Conservation (phyloP, 2,797 vertebrate genomes). For the Podarcis siculus region DNA sequence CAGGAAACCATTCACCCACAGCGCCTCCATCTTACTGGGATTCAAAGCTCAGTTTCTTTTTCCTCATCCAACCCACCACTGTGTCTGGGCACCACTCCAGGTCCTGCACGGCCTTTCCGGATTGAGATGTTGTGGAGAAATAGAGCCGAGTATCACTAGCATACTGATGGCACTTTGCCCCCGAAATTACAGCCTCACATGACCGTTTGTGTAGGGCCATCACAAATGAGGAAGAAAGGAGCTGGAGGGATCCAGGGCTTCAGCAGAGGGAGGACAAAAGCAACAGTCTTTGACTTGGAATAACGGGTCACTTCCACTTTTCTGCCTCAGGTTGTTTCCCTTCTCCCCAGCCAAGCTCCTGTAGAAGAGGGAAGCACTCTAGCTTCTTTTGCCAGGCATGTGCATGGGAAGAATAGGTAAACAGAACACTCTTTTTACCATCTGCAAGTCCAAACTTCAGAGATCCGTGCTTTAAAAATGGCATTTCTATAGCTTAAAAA, state of each 20-base stretch:
- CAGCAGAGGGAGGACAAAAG: too few species aligned
- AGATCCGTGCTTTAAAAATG: background rate
- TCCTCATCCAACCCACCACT: too few species aligned
- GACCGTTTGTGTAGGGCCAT: background rate
- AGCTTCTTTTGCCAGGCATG: background rate
- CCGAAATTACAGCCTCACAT: background rate
- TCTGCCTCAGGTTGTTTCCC: background rate
- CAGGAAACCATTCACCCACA: too few species aligned
- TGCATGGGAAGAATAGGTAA: background rate
- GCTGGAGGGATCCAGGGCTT: background rate
- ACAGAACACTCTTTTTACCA: background rate
- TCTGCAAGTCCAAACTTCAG: background rate
- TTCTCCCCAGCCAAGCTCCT: background rate
- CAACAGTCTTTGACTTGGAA: background rate
- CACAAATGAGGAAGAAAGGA: background rate
- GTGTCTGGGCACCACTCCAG: too few species aligned
- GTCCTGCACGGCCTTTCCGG: too few species aligned
- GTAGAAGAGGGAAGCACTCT: background rate
- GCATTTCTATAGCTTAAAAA: background rate
- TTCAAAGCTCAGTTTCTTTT: too few species aligned
- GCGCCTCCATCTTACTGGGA: too few species aligned
- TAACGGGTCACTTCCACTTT: background rate
- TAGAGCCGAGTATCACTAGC: too few species aligned
- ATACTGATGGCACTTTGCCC: too few species aligned
- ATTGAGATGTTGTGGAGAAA: too few species aligned